Evolutionary conservation across 2,797 vertebrate species (phyloP).

Genomic region (Tachyglossus aculeatus): DNA sequence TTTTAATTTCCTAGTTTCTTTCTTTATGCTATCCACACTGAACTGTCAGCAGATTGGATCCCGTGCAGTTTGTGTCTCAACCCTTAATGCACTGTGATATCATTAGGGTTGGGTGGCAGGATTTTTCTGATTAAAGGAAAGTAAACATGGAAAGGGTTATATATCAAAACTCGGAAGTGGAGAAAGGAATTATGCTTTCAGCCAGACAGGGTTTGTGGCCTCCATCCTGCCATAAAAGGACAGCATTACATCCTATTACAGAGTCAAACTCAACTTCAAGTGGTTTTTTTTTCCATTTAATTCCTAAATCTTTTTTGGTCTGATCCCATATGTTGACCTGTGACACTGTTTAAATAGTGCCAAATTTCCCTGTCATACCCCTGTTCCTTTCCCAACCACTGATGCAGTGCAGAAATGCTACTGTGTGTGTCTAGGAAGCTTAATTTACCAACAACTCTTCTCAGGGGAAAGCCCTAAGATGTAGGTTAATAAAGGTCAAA

Average conservation of each 20-base stretch:
- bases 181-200: constrained; percentile 25
- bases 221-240: constrained; percentile 34
- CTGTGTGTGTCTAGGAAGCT: constrained; percentile 79
- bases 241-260: constrained; percentile 58
- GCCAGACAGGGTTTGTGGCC: constrained; percentile 20
- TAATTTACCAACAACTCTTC: constrained; percentile 86
- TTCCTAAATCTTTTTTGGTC: constrained; percentile 64
- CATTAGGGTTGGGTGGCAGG: constrained; percentile 13
- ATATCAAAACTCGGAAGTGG: constrained; percentile 45
- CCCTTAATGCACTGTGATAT: constrained; percentile 22
- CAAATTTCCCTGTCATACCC: constrained; percentile 86
- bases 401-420: constrained; percentile 82
- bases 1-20: constrained; percentile 51
- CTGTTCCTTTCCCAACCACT: constrained; percentile 77
- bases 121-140: constrained; percentile 56
- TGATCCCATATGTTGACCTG: constrained; percentile 74
- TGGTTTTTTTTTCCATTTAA: constrained; percentile 62
- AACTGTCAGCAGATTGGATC: constrained; percentile 18
- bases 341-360: constrained; percentile 73
- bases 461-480: constrained; percentile 88
- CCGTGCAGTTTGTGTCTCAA: constrained; percentile 38
- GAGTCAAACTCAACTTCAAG: constrained; percentile 53
- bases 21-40: not conserved
- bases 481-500: constrained; percentile 98
- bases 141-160: constrained; percentile 34